Evolutionary conservation across 2,797 vertebrate genomes (phyloP).

Genomic region (Enoplosus armatus): DNA sequence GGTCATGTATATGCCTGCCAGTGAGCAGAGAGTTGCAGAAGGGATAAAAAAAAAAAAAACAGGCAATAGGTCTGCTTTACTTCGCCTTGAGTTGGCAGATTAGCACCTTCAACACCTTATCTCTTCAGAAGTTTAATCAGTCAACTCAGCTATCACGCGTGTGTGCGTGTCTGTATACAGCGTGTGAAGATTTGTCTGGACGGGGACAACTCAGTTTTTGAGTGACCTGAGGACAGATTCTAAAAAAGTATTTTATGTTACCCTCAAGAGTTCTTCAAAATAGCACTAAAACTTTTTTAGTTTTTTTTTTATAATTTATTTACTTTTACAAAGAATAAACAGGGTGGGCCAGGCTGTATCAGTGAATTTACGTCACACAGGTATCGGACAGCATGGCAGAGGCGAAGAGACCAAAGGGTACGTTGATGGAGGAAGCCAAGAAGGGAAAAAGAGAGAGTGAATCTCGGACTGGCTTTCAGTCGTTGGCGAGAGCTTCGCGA

Average conservation of each 20-base stretch:
- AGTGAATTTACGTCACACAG: too few relatives aligned
- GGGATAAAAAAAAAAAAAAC: conserved; percentile 3
- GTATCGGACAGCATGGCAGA: too few relatives aligned
- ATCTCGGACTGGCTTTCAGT: too few relatives aligned
- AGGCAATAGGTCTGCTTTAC: conserved; percentile 46
- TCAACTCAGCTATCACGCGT: conserved; percentile 31
- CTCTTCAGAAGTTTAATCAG: conserved; percentile 46
- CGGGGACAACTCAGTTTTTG: conserved; percentile 18
- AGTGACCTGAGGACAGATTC: conserved; percentile 32
- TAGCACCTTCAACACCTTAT: conserved; percentile 62
- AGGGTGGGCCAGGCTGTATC: background rate
- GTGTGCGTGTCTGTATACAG: conserved; percentile 20
- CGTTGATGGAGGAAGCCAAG: too few relatives aligned
- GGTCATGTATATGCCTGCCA: conserved; percentile 68
- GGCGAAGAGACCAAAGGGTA: too few relatives aligned
- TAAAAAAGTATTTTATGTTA: conserved; percentile 6
- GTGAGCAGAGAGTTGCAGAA: conserved; percentile 43
- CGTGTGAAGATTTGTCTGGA: conserved; percentile 16
- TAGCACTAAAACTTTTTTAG: conserved; percentile 1
- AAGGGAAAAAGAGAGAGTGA: too few relatives aligned
- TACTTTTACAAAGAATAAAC: background rate
- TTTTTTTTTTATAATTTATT: too few relatives aligned
- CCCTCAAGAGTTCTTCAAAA: conserved; percentile 25
- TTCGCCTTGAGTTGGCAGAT: conserved; percentile 66
- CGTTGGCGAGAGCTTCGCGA: too few relatives aligned